phyloP scores from a whole-genome alignment of 2,888 invertebrate genomes.

The Synergus japonicus region DNA sequence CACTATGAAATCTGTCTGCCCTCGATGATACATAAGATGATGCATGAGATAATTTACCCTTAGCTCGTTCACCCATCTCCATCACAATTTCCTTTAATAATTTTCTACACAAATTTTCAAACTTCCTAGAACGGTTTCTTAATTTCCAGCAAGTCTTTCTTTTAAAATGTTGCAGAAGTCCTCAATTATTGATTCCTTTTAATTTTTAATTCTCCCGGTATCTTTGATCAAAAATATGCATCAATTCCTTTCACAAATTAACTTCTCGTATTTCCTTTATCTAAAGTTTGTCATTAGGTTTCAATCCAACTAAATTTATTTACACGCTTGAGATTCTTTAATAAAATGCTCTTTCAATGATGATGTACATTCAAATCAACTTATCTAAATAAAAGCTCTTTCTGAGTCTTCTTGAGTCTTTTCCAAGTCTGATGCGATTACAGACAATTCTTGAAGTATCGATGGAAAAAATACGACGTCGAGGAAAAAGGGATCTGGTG shows the following conservation, averaged over 20 bases:
- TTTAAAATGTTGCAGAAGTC: too few relatives aligned
- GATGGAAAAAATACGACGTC: neutral
- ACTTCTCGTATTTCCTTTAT: neutral
- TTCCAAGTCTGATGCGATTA: neutral
- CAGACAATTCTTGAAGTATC: neutral
- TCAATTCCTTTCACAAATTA: neutral
- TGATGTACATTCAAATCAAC: neutral
- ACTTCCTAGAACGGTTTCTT: neutral
- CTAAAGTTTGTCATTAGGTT: neutral
- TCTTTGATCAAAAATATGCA: neutral
- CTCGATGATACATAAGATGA: slow-evolving; percentile 52
- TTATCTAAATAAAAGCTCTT: neutral
- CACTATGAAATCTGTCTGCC: slow-evolving; percentile 52
- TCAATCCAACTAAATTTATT: neutral
- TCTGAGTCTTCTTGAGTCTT: neutral
- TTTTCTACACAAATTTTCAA: neutral
- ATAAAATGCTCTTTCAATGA: slow-evolving; percentile 25
- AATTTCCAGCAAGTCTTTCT: too few relatives aligned
- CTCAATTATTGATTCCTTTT: neutral
- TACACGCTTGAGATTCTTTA: neutral
- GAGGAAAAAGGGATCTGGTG: neutral
- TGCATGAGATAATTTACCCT: slow-evolving; percentile 35
- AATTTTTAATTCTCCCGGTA: neutral
- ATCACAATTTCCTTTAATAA: slow-evolving; percentile 15
- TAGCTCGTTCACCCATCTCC: slow-evolving; percentile 33